Evolutionary conservation across 1,140 invertebrate species (phyloP).

Genomic region (Charaxes varanes): DNA sequence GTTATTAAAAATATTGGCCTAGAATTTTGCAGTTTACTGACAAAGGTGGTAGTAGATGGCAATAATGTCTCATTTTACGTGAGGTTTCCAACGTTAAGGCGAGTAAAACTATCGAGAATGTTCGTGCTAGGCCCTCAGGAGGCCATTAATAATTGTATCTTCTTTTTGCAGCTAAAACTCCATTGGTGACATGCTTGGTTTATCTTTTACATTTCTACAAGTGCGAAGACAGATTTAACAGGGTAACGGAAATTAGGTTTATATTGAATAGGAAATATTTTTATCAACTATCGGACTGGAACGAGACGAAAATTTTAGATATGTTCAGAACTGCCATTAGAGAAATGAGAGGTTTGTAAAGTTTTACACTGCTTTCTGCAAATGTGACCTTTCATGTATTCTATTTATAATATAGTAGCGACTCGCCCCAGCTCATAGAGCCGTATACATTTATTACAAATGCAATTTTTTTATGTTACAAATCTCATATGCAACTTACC

Average conservation of each 20-base stretch:
- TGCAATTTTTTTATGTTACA: no score
- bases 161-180: constrained; percentile 47
- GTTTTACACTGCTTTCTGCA: background rate
- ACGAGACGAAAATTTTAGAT: constrained; percentile 58
- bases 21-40: no score
- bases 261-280: constrained; percentile 55
- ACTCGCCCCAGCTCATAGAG: no score
- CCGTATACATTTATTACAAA: no score
- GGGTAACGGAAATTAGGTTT: constrained; percentile 45
- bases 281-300: constrained; percentile 57
- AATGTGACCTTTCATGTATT: constrained; percentile 1
- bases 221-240: constrained; percentile 53
- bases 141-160: no score
- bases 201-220: constrained; percentile 65
- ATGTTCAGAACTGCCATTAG: constrained; percentile 46
- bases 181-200: constrained; percentile 56
- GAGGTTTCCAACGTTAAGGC: no score
- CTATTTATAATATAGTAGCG: background rate
- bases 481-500: no score
- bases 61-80: no score
- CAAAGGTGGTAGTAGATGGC: no score
- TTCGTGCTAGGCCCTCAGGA: no score
- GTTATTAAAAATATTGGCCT: no score
- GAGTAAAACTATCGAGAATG: no score
- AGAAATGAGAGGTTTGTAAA: constrained; percentile 38